Evolutionary conservation across 2,888 invertebrate genomes (phyloP).

Genomic region (Caenorhabditis sp.): DNA sequence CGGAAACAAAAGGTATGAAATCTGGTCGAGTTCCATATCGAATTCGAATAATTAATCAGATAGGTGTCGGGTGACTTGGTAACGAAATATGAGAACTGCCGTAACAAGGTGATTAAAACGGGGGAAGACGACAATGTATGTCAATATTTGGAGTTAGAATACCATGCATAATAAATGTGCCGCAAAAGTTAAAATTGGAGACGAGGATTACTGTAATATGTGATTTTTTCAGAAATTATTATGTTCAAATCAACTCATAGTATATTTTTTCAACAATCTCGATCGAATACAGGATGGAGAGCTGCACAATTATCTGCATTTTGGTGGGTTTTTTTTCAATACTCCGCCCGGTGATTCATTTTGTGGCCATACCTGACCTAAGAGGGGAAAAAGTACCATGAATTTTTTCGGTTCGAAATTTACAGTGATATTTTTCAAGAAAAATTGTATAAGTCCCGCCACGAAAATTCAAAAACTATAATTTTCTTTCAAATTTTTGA

Average conservation of each 20-base stretch:
- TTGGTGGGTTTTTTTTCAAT: not conserved
- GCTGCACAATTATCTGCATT: not conserved
- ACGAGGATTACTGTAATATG: not conserved
- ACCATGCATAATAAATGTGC: not conserved
- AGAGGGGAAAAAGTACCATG: too few species aligned
- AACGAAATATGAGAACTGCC: not conserved
- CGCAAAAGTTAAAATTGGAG: too few species aligned
- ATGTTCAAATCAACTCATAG: not conserved
- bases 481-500: too few species aligned
- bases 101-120: not conserved
- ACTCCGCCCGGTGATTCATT: too few species aligned
- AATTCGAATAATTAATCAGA: conserved; percentile 29
- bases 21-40: not conserved
- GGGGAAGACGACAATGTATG: not conserved
- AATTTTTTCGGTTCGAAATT: too few species aligned
- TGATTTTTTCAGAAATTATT: not conserved
- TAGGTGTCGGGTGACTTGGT: conserved; percentile 33
- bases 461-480: too few species aligned
- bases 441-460: too few species aligned
- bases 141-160: not conserved
- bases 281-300: not conserved
- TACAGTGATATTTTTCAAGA: too few species aligned
- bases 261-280: not conserved
- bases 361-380: too few species aligned
- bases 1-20: not conserved